Conservation (phyloP, 2,888 invertebrate species). For the Cerastoderma edule region DNA sequence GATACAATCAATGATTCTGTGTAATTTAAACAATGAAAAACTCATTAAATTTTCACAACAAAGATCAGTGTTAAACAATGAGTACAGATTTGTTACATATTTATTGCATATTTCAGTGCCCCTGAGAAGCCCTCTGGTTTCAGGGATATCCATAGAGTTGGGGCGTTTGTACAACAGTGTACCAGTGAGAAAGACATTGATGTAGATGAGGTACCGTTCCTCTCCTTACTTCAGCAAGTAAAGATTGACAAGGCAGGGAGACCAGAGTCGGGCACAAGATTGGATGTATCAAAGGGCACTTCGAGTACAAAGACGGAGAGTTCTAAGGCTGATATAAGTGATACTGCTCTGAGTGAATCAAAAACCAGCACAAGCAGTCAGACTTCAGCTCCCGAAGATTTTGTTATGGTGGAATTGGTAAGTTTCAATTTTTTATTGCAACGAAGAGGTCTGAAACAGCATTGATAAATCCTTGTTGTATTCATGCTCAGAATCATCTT, state of each 20-base stretch:
- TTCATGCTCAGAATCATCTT: too few relatives aligned
- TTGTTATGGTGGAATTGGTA: constrained; percentile 90
- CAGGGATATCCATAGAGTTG: constrained; percentile 73
- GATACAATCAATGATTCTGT: too few relatives aligned
- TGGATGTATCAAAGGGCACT: constrained; percentile 40
- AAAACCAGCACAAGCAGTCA: constrained; percentile 71
- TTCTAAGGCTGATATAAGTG: constrained; percentile 46
- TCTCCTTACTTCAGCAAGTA: constrained; percentile 73
- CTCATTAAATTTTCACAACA: too few relatives aligned
- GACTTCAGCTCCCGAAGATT: constrained; percentile 86
- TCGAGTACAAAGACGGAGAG: constrained; percentile 53
- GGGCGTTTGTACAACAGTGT: constrained; percentile 77
- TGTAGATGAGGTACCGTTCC: constrained; percentile 79
- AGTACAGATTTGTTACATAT: too few relatives aligned
- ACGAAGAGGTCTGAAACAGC: too few relatives aligned
- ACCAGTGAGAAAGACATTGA: constrained; percentile 61
- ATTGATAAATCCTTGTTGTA: too few relatives aligned
- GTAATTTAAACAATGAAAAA: too few relatives aligned
- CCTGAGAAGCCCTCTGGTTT: constrained; percentile 70
- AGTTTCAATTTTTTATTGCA: constrained; percentile 81
- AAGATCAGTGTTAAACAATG: too few relatives aligned
- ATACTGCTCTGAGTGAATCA: constrained; percentile 58
- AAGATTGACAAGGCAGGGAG: constrained; percentile 31
- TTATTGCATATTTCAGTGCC: constrained; percentile 52
- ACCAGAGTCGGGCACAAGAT: constrained; percentile 24